phyloP scores from a whole-genome alignment of 2,113 vertebrate species.

The Vidua chalybeata region DNA sequence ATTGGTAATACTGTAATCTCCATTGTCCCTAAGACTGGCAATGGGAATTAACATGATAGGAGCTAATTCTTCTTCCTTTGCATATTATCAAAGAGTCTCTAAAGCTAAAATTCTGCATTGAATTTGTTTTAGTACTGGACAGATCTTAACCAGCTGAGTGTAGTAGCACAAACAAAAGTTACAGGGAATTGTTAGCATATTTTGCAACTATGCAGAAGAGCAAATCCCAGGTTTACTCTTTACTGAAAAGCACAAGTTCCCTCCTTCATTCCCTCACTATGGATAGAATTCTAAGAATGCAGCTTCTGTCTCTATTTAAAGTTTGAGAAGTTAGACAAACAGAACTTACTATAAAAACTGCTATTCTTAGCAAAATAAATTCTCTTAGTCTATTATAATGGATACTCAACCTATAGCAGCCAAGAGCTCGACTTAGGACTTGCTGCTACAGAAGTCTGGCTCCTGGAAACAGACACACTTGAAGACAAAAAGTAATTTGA shows the following conservation, averaged over 20 bases:
- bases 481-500: not conserved
- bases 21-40: not conserved
- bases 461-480: not conserved
- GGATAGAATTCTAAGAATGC: not conserved
- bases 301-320: not conserved
- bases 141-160: not conserved
- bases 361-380: not conserved
- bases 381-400: not conserved
- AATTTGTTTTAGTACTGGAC: not conserved
- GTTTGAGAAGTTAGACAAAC: not conserved
- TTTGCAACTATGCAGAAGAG: not conserved
- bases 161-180: not conserved
- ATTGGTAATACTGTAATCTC: not conserved
- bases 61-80: not conserved
- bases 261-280: not conserved
- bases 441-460: not conserved
- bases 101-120: not conserved
- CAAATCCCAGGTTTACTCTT: not conserved
- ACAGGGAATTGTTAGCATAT: not conserved
- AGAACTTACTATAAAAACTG: not conserved
- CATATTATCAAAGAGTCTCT: not conserved
- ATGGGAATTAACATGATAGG: not conserved
- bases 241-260: not conserved
- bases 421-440: not conserved
- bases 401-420: not conserved